Percentiles rank a stretch among this genome's conserved stretches.
Evolutionary conservation across 2,888 invertebrate species (phyloP).

Genomic region (Sipunculus nudus): DNA sequence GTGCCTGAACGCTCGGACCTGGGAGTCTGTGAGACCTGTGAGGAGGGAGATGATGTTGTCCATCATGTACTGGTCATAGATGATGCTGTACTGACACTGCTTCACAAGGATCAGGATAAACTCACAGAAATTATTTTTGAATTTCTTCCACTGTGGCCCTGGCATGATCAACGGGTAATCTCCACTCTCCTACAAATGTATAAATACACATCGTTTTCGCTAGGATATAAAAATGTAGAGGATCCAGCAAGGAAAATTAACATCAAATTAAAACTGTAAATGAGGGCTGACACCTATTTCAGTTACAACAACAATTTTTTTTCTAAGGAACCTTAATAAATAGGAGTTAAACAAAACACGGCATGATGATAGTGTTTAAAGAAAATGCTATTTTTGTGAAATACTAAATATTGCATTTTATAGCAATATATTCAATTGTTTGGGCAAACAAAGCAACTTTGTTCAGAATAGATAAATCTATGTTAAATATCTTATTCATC

Average conservation of each 20-base stretch:
- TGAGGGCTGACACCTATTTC: too few species aligned
- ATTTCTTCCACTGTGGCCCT: constrained; percentile 97
- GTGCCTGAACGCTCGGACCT: constrained; percentile 88
- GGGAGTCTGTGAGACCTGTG: constrained; percentile 96
- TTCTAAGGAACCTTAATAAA: too few species aligned
- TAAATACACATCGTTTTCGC: constrained; percentile 1
- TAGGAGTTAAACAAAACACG: too few species aligned
- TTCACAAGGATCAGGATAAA: constrained; percentile 94
- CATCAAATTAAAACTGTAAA: too few species aligned
- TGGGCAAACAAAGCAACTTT: too few species aligned
- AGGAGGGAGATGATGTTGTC: constrained; percentile 97
- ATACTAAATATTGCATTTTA: too few species aligned
- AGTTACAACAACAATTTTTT: too few species aligned
- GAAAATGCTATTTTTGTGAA: too few species aligned
- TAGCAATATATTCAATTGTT: too few species aligned
- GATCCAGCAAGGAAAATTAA: background rate
- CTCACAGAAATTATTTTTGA: constrained; percentile 93
- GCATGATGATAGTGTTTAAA: too few species aligned
- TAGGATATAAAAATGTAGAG: background rate
- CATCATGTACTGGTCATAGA: constrained; percentile 99
- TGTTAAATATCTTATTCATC: too few species aligned
- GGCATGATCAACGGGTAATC: constrained; percentile 98
- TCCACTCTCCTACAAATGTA: constrained; percentile 83
- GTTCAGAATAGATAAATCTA: too few species aligned
- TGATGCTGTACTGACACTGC: constrained; percentile 98